Evolutionary conservation across 2,888 invertebrate genomes (phyloP).

Genomic region (Pseudoips prasinana): DNA sequence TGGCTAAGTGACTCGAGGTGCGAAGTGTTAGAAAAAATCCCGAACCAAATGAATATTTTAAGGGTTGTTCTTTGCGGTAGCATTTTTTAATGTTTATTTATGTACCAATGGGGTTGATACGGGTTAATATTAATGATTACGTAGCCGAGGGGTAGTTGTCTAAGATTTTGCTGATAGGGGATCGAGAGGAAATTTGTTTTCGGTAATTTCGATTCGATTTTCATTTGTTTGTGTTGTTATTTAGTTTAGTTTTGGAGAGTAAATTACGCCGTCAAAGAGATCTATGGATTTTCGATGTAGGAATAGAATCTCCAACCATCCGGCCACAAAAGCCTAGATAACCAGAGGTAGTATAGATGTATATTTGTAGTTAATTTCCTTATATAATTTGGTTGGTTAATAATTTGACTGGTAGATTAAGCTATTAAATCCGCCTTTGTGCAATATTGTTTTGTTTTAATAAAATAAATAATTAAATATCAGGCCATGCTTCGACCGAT

Average conservation of each 20-base stretch:
- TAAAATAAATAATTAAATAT: no score
- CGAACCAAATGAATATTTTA: slow-evolving; percentile 35
- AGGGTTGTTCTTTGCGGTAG: slow-evolving; percentile 31
- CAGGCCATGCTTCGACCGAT: no score
- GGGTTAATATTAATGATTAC: slow-evolving; percentile 40
- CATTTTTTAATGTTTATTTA: slow-evolving; percentile 41
- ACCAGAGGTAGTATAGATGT: no score
- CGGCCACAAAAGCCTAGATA: no score
- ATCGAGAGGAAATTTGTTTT: slow-evolving; percentile 31
- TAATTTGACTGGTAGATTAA: no score
- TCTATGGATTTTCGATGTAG: no score
- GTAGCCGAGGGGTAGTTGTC: slow-evolving; percentile 20
- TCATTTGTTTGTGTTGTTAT: neutral
- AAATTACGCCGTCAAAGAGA: no score
- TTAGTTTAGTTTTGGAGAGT: neutral
- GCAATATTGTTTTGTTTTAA: no score
- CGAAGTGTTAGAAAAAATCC: slow-evolving; percentile 36
- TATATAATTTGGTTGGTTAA: no score
- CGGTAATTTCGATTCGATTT: slow-evolving; percentile 28
- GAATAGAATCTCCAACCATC: no score
- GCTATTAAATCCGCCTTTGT: no score
- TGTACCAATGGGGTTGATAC: slow-evolving; percentile 35
- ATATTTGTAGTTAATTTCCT: no score
- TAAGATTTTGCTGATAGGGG: slow-evolving; percentile 24
- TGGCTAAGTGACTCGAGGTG: slow-evolving; percentile 31